Conservation (phyloP, 1,140 invertebrate genomes). For the Dinoponera quadriceps region DNA sequence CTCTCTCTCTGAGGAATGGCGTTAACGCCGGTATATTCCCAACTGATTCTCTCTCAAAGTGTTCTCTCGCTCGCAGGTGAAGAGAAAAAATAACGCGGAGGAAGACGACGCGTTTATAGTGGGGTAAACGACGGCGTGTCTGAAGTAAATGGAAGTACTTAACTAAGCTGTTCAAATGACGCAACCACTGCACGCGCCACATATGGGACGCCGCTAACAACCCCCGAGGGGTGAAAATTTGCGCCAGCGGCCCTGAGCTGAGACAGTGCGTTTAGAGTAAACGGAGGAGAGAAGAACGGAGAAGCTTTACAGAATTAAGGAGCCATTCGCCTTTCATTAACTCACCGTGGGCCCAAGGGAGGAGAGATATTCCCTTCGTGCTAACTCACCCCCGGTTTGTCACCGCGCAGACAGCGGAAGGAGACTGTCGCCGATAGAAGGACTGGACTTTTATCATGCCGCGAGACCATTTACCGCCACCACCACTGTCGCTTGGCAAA, state of each 20-base stretch:
- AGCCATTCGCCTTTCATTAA: constrained; percentile 81
- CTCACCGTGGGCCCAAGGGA: constrained; percentile 61
- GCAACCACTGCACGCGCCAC: constrained; percentile 7
- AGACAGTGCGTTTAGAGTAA: constrained; percentile 58
- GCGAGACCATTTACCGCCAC: constrained; percentile 58
- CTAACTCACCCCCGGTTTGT: constrained; percentile 65
- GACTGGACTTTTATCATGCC: constrained; percentile 58
- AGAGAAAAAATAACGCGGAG: not conserved
- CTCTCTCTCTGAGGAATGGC: too few relatives aligned
- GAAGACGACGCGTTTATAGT: not conserved
- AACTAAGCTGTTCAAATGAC: constrained; percentile 31
- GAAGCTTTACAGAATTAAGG: constrained; percentile 81
- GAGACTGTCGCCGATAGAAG: constrained; percentile 63
- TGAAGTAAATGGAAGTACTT: constrained; percentile 10
- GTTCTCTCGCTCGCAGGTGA: not conserved
- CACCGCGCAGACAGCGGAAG: constrained; percentile 4
- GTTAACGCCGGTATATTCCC: too few relatives aligned
- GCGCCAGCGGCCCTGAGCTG: constrained; percentile 51
- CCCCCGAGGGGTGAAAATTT: constrained; percentile 54
- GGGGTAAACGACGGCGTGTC: not conserved
- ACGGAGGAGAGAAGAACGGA: constrained; percentile 61
- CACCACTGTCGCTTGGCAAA: constrained; percentile 50
- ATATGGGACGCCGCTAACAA: constrained; percentile 50
- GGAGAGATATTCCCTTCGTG: constrained; percentile 60
- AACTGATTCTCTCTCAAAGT: too few relatives aligned